Evolutionary conservation across 2,113 vertebrate species (phyloP), one percentile per base, ranked within the genome.

Genomic region (human): DNA sequence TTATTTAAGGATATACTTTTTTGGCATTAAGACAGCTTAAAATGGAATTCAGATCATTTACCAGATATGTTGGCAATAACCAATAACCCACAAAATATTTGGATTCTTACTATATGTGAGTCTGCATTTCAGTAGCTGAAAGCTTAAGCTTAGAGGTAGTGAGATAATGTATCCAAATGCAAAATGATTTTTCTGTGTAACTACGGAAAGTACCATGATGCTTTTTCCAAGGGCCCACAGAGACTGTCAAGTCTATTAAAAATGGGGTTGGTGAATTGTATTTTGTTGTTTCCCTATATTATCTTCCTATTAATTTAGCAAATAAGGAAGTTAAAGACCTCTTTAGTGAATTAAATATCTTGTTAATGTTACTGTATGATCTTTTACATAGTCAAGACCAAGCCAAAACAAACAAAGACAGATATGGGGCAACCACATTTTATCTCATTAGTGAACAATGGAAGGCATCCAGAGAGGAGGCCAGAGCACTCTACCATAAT

Each of bases 231-330:
- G 27, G 17, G 70, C 12, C 23, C 40, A 14, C 27, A 38, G 50
- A 59, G 94, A 85, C 17, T 30, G 27, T 70, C 25, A 84, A 57
- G 66, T 92, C 32, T 87, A 76, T 87, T 96, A 64, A 88, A 85
- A 88, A 72, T 89, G 14, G 27, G 30, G 25, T 25, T 78, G n/a
- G 10, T 40, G 38, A 91, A 40, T 40, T 78, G 2, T 35, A 66
- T 91, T 80, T 73, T 45, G 61, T 92, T 32, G 27, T 52, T 25
- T 43, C 25, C 59, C 40, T 64, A 79, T 30, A 93, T 79, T 86
- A 68, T 86, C 25, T 91, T 89, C 57, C 73, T 66, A 72, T 48
- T 45, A 75, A 85, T 83, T 66, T 32, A 93, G 32, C 55, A 96
- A 94, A 92, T 40, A 50, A 87, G 89, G 76, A 85, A 88, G 59